phyloP scores from a whole-genome alignment of 2,797 vertebrate genomes.

The Myotis pilosus region DNA sequence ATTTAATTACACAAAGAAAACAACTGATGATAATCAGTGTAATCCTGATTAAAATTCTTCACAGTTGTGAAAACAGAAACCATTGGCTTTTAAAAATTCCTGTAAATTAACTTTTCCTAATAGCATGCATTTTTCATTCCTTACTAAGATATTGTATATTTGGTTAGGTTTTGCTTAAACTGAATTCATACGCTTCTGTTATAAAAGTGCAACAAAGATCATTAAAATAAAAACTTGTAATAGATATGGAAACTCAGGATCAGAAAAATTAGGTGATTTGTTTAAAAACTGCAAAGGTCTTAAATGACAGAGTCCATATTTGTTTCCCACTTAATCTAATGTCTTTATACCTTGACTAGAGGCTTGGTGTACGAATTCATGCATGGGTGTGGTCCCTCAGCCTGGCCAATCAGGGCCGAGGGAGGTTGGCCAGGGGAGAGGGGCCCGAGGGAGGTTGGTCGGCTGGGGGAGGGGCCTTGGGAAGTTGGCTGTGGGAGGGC shows the following conservation, averaged over 20 bases:
- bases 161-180: constrained; percentile 12
- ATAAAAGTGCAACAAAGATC: background rate
- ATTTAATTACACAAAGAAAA: constrained; percentile 39
- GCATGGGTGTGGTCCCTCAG: too few species aligned
- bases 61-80: constrained; percentile 19
- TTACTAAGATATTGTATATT: background rate
- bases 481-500: too few species aligned
- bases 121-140: background rate
- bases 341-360: background rate
- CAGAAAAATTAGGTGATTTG: constrained; percentile 8
- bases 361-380: too few species aligned
- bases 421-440: too few species aligned
- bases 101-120: constrained; percentile 4
- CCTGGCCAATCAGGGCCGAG: too few species aligned
- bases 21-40: background rate
- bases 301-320: constrained; percentile 5
- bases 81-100: background rate
- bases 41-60: constrained; percentile 42
- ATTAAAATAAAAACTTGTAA: constrained; percentile 34
- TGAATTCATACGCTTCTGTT: background rate
- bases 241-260: background rate
- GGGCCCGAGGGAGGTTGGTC: too few species aligned
- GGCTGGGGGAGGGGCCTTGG: too few species aligned
- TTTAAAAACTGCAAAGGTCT: constrained; percentile 24
- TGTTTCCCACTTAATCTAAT: background rate